These are phyloP conservation scores for Marronus borbonicus DNA, from an alignment of 2,888 invertebrate genomes.

Conservation along the genomic window DNA sequence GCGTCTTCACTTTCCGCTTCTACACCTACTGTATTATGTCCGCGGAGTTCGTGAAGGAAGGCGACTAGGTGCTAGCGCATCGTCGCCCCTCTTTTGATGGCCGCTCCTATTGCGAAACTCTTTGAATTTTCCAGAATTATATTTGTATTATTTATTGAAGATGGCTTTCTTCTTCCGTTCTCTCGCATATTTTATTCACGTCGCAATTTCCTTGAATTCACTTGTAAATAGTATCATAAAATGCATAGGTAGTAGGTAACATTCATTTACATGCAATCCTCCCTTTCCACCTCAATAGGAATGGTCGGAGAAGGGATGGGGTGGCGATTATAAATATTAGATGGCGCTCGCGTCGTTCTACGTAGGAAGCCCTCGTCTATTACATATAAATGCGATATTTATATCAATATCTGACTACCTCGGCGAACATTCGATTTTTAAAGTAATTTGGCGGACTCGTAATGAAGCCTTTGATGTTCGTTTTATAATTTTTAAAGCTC, in stretches of 20 bases:
- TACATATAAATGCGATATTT: slow-evolving; percentile 51
- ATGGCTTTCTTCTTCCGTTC: slow-evolving; percentile 42
- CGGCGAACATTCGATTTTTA: slow-evolving; percentile 35
- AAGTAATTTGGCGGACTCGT: slow-evolving; percentile 32
- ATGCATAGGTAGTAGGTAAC: slow-evolving; percentile 53
- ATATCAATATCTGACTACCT: slow-evolving; percentile 41
- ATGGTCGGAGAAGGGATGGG: background rate
- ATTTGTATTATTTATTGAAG: slow-evolving; percentile 58
- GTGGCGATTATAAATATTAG: slow-evolving; percentile 50
- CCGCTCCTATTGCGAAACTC: slow-evolving; percentile 42
- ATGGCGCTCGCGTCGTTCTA: slow-evolving; percentile 29
- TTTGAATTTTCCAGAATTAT: slow-evolving; percentile 58
- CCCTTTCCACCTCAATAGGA: slow-evolving; percentile 34
- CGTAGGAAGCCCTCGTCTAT: slow-evolving; percentile 21
- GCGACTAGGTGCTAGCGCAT: slow-evolving; percentile 14
- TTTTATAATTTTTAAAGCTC: slow-evolving; percentile 33
- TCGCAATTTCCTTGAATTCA: slow-evolving; percentile 57
- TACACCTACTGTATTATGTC: background rate
- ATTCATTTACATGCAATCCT: slow-evolving; percentile 52
- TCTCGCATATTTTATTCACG: slow-evolving; percentile 56
- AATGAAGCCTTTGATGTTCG: slow-evolving; percentile 38
- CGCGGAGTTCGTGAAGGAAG: slow-evolving; percentile 40
- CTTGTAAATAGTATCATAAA: slow-evolving; percentile 55
- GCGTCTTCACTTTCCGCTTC: slow-evolving; percentile 51
- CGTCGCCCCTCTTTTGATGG: slow-evolving; percentile 52